Base-by-base conservation (phyloP, 2,888 invertebrate genomes). In the Euzetes globulus region DNA sequence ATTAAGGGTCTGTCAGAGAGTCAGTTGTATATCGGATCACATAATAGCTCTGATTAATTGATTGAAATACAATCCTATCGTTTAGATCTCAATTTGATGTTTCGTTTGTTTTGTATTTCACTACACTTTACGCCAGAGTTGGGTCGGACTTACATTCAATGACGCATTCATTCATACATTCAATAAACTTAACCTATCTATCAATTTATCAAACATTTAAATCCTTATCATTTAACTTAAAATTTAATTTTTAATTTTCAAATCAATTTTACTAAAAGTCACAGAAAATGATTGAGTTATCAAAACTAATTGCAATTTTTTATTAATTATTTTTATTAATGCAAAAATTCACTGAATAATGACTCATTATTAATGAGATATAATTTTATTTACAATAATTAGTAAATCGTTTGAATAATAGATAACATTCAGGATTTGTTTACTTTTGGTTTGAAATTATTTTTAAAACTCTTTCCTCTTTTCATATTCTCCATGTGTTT, bases 401-500 rank as follows among this genome's bases (percentile, higher is more conserved):
- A 2, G 6, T 19, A 52, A n/a, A 52, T 1, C 1, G n/a, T 52
- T 19, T 52, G 9, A n/a, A 52, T 13, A 22, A 52, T 7, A n/a
- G 13, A 50, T 50, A n/a, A 7, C 6, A n/a, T 52, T 52, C 13
- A 52, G 13, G 41, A 41, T 41, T 41, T 41, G 7, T 11, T 41
- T 41, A 13, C 11, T 13, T 41, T 41, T 27, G 15, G 17, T 58
- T 58, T 58, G 15, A 27, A 13, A 27, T 27, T 27, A 33, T 60
- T 41, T 68, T 68, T 41, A 19, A 25, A 60, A 7, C 27, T 6
- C 15, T 37, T 70, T 45, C 52, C 77, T 25, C 79, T 78, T 70
- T 77, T 75, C 55, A 77, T 77, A 19, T 78, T 72, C 1, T 76
- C 77, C 15, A 78, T 78, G 5, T 77, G 77, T 52, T 78, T 75